Conservation (phyloP, 2,888 invertebrate genomes). For the Vesta saturnalis region DNA sequence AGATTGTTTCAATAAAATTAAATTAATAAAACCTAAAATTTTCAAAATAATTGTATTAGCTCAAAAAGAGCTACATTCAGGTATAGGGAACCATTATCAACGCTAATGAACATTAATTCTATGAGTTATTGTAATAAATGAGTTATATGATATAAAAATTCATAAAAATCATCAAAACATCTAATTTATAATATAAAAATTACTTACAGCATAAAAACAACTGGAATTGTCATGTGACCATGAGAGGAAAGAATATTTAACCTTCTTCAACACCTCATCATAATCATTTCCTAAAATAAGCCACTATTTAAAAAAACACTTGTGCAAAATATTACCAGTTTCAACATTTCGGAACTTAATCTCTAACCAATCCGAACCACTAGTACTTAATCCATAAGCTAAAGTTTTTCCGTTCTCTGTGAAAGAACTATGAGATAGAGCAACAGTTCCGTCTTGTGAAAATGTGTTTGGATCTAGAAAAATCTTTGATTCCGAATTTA, state of each 20-base stretch:
- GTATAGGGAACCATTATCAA: too few relatives aligned
- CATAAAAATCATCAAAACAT: too few relatives aligned
- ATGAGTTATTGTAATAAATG: too few relatives aligned
- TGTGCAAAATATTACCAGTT: constrained; percentile 64
- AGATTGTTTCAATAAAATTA: too few relatives aligned
- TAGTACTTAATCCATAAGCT: constrained; percentile 91
- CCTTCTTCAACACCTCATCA: constrained; percentile 87
- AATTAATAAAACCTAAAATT: too few relatives aligned
- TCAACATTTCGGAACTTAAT: constrained; percentile 83
- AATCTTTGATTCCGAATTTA: constrained; percentile 79
- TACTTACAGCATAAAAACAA: constrained; percentile 88
- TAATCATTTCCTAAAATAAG: constrained; percentile 76
- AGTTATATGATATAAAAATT: too few relatives aligned
- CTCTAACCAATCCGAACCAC: constrained; percentile 97
- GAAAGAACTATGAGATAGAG: constrained; percentile 79
- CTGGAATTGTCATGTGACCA: constrained; percentile 97
- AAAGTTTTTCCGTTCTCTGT: constrained; percentile 90
- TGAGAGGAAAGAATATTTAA: constrained; percentile 90
- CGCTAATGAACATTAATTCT: too few relatives aligned
- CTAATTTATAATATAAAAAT: too few relatives aligned
- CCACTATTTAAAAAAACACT: constrained; percentile 8
- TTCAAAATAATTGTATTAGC: too few relatives aligned
- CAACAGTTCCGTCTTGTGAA: constrained; percentile 90
- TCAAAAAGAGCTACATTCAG: too few relatives aligned
- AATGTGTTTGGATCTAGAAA: constrained; percentile 96